These are phyloP conservation scores for Medauroidea extradentata DNA, from an alignment of 1,140 invertebrate species.

Conservation along the genomic window DNA sequence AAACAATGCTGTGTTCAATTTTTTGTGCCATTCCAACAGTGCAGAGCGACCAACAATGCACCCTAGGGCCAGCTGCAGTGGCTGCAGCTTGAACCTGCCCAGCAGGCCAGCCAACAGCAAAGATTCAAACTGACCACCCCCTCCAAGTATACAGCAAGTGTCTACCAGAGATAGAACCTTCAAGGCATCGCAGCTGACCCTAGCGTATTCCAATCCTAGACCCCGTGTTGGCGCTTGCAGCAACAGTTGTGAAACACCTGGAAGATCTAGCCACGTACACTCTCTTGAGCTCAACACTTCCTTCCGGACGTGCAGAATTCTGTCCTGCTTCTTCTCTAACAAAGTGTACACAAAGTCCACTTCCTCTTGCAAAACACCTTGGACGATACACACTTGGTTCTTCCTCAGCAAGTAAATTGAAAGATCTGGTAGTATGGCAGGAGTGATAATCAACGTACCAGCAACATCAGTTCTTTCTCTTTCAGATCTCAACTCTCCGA, in stretches of 20 bases:
- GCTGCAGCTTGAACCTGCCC: background rate
- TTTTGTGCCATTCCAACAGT: constrained; percentile 1
- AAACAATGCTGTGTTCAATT: background rate
- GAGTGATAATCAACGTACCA: background rate
- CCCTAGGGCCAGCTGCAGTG: background rate
- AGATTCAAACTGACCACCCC: constrained; percentile 1
- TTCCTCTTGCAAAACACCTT: constrained; percentile 2
- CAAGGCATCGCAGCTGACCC: background rate
- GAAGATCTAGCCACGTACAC: constrained; percentile 3
- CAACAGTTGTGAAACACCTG: background rate
- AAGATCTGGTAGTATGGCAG: background rate
- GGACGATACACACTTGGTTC: background rate
- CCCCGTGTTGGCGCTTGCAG: background rate
- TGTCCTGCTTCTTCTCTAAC: background rate
- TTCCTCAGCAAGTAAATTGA: background rate
- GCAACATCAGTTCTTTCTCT: background rate
- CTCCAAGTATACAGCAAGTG: background rate
- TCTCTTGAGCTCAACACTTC: background rate
- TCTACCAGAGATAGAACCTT: background rate
- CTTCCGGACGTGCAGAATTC: background rate
- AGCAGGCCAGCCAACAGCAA: background rate
- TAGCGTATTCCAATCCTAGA: background rate
- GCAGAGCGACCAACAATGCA: background rate
- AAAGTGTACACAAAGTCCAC: background rate
- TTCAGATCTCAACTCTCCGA: background rate